Evolutionary conservation across 2,888 invertebrate genomes (phyloP).

Genomic region (Alloscopus bannaensis): DNA sequence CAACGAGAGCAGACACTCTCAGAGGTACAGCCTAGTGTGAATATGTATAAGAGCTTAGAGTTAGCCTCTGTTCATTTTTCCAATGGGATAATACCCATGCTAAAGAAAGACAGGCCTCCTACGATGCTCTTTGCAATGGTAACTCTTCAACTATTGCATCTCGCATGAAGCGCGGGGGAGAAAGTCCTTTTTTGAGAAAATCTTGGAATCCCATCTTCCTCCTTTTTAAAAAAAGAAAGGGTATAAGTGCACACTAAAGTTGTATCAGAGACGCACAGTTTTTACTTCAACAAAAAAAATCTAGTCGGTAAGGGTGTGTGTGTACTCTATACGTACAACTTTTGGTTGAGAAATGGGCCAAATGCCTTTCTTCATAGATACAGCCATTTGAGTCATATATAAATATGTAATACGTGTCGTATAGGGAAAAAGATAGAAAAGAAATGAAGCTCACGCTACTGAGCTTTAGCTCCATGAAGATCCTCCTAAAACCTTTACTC

Average conservation of each 20-base stretch:
- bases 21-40: too few species aligned
- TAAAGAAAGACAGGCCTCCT: slow-evolving; percentile 26
- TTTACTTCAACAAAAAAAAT: slow-evolving; percentile 43
- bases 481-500: slow-evolving; percentile 58
- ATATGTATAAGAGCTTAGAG: too few species aligned
- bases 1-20: too few species aligned
- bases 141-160: slow-evolving; percentile 6
- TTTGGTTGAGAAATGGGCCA: slow-evolving; percentile 68
- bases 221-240: too few species aligned
- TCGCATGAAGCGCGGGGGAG: too few species aligned
- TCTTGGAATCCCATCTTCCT: slow-evolving; percentile 46
- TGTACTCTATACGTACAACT: slow-evolving; percentile 44
- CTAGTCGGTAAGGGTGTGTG: slow-evolving; percentile 27
- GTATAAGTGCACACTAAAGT: too few species aligned
- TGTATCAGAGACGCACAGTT: slow-evolving; percentile 19
- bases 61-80: not conserved
- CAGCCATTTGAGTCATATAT: slow-evolving; percentile 2
- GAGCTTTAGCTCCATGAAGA: slow-evolving; percentile 49
- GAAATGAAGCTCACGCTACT: slow-evolving; percentile 51
- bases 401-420: too few species aligned
- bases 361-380: slow-evolving; percentile 42
- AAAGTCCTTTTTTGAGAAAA: too few species aligned
- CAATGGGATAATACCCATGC: slow-evolving; percentile 34
- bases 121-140: not conserved
- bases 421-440: too few species aligned